These are phyloP conservation scores for Tringa solitaria DNA, from an alignment of 2,113 vertebrate genomes.

Conservation along the genomic window DNA sequence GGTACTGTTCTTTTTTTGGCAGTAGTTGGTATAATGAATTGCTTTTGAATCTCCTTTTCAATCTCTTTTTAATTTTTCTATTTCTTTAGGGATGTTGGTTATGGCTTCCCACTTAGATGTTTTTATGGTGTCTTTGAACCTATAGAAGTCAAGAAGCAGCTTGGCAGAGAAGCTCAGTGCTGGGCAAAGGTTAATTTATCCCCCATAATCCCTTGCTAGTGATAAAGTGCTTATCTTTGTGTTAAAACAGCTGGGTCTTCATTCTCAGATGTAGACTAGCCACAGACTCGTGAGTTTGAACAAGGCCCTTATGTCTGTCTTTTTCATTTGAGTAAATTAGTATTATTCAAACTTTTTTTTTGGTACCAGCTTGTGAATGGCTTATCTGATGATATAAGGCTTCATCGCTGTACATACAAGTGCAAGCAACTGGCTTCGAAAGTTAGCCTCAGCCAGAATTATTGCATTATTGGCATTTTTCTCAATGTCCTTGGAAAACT, in stretches of 20 bases:
- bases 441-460: background rate
- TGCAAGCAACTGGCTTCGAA: background rate
- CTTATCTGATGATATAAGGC: background rate
- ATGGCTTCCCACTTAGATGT: background rate
- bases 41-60: background rate
- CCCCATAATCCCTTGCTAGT: background rate
- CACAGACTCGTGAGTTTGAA: background rate
- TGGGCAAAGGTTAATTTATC: background rate
- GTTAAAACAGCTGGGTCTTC: background rate
- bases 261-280: background rate
- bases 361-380: background rate
- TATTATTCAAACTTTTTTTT: background rate
- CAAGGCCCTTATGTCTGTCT: background rate
- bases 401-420: background rate
- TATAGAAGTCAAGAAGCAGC: background rate
- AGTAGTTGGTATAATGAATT: background rate
- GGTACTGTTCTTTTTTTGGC: background rate
- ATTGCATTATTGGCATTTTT: background rate
- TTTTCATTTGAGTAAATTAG: background rate
- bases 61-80: background rate
- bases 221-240: background rate
- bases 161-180: background rate
- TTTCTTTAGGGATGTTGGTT: background rate
- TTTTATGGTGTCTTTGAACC: background rate
- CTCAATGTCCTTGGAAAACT: background rate